phyloP scores from a whole-genome alignment of 2,113 vertebrate genomes.

The Pterocles gutturalis region DNA sequence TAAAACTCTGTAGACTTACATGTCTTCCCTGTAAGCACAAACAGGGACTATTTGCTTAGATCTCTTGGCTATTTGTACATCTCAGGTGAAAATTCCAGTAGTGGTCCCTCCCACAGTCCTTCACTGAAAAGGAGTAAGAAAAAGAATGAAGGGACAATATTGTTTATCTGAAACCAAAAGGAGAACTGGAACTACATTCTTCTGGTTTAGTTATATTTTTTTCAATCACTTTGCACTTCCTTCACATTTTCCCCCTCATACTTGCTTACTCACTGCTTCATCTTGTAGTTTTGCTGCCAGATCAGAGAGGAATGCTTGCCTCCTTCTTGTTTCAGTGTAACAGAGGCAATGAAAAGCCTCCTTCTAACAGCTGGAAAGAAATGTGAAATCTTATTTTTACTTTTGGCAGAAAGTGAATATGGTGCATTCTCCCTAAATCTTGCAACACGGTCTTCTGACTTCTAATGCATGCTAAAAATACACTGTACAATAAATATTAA shows the following conservation, averaged over 20 bases:
- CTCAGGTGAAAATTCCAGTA: neutral
- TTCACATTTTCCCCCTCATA: neutral
- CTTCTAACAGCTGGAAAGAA: neutral
- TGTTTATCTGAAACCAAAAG: neutral
- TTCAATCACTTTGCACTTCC: neutral
- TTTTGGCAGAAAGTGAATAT: neutral
- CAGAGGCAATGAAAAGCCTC: neutral
- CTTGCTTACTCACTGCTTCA: neutral
- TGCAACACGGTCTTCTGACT: neutral
- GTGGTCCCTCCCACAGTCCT: neutral
- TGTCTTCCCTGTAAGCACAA: neutral
- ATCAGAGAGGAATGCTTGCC: neutral
- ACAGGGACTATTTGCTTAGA: neutral
- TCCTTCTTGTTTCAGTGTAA: neutral
- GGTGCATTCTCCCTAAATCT: neutral
- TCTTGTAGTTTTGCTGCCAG: neutral
- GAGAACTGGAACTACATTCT: neutral
- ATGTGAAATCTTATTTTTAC: neutral
- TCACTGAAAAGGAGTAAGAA: neutral
- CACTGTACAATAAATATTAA: neutral
- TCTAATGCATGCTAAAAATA: neutral
- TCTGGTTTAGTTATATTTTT: neutral
- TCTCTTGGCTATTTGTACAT: neutral
- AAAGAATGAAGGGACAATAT: neutral
- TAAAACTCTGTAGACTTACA: neutral